Evolutionary conservation across 2,797 vertebrate species (phyloP).

Genomic region (Peromyscus attwateri): DNA sequence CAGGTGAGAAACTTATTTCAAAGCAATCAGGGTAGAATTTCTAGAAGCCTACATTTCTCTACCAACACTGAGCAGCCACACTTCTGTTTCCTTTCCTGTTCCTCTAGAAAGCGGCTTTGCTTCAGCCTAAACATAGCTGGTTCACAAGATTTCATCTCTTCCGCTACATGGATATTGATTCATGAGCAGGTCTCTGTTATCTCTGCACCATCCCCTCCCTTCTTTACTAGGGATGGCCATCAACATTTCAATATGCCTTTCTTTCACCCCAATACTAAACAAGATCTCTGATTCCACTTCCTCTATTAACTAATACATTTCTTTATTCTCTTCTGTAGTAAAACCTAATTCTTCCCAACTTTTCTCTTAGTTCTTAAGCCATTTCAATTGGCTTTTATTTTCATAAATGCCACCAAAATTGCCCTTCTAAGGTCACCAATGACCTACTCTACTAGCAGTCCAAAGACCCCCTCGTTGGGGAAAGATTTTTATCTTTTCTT

Average conservation of each 20-base stretch:
- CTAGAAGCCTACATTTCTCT: not conserved
- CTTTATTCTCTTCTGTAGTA: not conserved
- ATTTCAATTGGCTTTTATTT: not conserved
- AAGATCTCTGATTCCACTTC: not conserved
- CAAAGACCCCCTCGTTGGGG: not conserved
- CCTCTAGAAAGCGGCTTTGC: not conserved
- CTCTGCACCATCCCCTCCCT: not conserved
- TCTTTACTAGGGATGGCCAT: not conserved
- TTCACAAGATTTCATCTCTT: not conserved
- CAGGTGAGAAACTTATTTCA: not conserved
- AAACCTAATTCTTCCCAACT: not conserved
- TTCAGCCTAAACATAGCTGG: constrained; percentile 1
- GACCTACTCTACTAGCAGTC: not conserved
- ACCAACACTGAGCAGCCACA: not conserved
- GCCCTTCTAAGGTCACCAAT: not conserved
- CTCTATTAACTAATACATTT: not conserved
- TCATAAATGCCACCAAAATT: not conserved
- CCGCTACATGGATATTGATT: not conserved
- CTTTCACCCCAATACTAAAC: not conserved
- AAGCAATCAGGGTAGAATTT: constrained; percentile 47
- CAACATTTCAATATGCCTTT: not conserved
- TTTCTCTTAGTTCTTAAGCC: constrained; percentile 4
- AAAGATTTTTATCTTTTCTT: not conserved
- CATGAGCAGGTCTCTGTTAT: not conserved
- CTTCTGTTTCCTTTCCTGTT: constrained; percentile 1